phyloP scores from a whole-genome alignment of 1,140 invertebrate species.

The Probaryconus sp. region DNA sequence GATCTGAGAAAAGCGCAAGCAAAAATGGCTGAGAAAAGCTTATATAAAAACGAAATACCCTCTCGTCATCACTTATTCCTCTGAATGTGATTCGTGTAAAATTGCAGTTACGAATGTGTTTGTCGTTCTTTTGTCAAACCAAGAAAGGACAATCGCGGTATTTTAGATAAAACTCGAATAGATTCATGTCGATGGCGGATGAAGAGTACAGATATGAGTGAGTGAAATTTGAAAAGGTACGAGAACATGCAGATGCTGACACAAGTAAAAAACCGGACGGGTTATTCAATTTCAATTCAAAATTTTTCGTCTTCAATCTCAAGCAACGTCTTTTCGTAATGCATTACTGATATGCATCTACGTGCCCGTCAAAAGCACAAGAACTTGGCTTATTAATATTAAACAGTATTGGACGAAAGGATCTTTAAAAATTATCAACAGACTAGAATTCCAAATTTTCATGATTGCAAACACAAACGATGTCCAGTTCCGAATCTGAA shows the following conservation, averaged over 20 bases:
- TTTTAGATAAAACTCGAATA: conserved; percentile 57
- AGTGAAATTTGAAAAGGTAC: conserved; percentile 55
- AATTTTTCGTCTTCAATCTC: conserved; percentile 61
- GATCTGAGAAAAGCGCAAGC: conserved; percentile 3
- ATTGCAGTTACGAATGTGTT: conserved; percentile 51
- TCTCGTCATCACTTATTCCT: conserved; percentile 49
- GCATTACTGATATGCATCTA: conserved; percentile 75
- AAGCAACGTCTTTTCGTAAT: conserved; percentile 71
- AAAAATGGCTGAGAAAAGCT: not conserved
- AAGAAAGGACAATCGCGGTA: conserved; percentile 52
- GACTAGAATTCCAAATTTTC: too few species aligned
- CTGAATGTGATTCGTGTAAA: conserved; percentile 55
- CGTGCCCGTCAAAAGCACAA: conserved; percentile 73
- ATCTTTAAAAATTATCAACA: too few species aligned
- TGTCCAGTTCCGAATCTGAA: too few species aligned
- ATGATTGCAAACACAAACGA: too few species aligned
- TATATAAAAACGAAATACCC: conserved; percentile 43
- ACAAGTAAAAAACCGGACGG: conserved; percentile 44
- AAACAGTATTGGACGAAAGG: conserved; percentile 63
- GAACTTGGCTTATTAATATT: conserved; percentile 74
- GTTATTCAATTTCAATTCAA: conserved; percentile 67
- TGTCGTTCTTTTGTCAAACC: conserved; percentile 48
- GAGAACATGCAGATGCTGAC: conserved; percentile 60
- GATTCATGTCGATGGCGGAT: conserved; percentile 51
- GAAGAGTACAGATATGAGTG: conserved; percentile 50